A percentile compares a stretch with the other conserved stretches of the same genome.
Conservation (phyloP, 2,888 invertebrate species). For the Danaus chrysippus region DNA sequence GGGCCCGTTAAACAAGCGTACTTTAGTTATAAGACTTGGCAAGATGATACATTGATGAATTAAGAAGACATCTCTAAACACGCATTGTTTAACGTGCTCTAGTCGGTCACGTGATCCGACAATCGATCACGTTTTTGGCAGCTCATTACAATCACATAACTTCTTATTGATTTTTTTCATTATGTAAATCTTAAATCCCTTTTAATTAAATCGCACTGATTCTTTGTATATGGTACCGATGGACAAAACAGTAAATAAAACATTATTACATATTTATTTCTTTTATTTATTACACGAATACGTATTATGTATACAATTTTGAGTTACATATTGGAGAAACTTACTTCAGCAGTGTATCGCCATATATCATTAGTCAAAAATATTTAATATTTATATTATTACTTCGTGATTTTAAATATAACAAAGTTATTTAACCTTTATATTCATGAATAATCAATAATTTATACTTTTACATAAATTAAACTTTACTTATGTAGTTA, state of each 20-base stretch:
- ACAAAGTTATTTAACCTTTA: no score
- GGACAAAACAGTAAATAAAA: slow-evolving; percentile 60
- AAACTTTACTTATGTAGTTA: no score
- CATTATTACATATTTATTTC: slow-evolving; percentile 34
- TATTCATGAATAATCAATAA: no score
- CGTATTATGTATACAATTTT: no score
- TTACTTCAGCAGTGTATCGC: no score
- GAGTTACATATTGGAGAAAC: no score
- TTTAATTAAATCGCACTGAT: slow-evolving; percentile 66
- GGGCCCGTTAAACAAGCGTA: not conserved
- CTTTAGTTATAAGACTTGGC: not conserved
- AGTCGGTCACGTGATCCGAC: not conserved
- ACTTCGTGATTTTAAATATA: no score
- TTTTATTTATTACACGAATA: slow-evolving; percentile 27
- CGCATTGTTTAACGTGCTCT: not conserved
- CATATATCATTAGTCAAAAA: no score
- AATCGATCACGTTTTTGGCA: slow-evolving; percentile 26
- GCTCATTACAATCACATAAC: slow-evolving; percentile 47
- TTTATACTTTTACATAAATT: no score
- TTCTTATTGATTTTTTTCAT: slow-evolving; percentile 49
- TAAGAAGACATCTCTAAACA: not conserved
- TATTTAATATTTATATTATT: no score
- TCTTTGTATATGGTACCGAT: slow-evolving; percentile 50
- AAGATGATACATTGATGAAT: not conserved
- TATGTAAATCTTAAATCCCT: slow-evolving; percentile 52